phyloP scores from a whole-genome alignment of 2,797 vertebrate species.

The Pelochelys cantorii region DNA sequence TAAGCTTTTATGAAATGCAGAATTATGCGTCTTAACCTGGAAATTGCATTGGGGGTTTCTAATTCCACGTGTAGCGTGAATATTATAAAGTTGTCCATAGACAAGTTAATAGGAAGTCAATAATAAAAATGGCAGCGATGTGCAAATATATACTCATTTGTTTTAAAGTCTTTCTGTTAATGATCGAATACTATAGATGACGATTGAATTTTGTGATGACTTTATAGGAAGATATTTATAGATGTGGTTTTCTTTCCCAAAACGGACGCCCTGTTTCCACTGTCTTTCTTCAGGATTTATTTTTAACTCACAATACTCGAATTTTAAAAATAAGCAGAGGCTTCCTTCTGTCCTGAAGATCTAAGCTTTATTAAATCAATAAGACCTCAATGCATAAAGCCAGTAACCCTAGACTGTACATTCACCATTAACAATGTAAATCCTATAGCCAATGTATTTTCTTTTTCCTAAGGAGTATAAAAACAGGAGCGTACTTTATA shows the following conservation, averaged over 20 bases:
- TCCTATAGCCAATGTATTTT: neutral
- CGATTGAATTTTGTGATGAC: neutral
- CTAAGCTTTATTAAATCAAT: neutral
- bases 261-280: neutral
- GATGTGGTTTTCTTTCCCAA: neutral
- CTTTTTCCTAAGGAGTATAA: neutral
- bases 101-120: neutral
- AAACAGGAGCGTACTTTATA: accelerated
- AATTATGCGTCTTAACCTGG: accelerated
- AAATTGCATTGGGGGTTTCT: neutral
- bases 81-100: neutral
- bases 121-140: neutral
- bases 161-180: neutral
- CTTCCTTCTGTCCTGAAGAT: conserved; percentile 27
- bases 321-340: conserved; percentile 28
- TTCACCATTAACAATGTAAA: neutral
- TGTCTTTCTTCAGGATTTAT: neutral
- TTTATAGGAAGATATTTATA: neutral
- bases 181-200: neutral
- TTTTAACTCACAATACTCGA: conserved; percentile 17
- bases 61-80: neutral
- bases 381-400: neutral
- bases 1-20: neutral
- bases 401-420: neutral
- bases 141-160: neutral